A percentile compares a stretch with the other conserved stretches of the same genome.
These are phyloP conservation scores for Tenthredo distinguenda DNA, from an alignment of 2,888 invertebrate genomes.

Conservation along the genomic window DNA sequence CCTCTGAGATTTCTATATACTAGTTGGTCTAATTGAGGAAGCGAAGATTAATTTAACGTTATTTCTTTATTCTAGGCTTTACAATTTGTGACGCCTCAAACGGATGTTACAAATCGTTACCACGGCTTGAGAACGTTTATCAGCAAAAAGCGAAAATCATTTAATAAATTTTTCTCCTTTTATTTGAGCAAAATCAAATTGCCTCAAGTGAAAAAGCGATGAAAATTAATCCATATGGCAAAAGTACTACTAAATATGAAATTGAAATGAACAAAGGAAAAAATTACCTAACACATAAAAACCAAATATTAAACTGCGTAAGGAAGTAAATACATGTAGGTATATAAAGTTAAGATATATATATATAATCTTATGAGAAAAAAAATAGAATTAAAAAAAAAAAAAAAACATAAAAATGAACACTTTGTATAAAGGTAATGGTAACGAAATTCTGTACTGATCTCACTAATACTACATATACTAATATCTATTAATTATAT, in stretches of 20 bases:
- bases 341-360: constrained; percentile 67
- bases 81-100: constrained; percentile 62
- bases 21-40: neutral
- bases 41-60: neutral
- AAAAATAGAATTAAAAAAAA: neutral
- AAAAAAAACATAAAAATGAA: constrained; percentile 57
- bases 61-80: constrained; percentile 48
- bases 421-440: constrained; percentile 76
- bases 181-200: constrained; percentile 77
- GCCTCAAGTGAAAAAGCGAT: constrained; percentile 73
- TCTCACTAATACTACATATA: constrained; percentile 70
- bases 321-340: constrained; percentile 64
- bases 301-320: constrained; percentile 76
- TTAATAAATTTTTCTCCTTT: constrained; percentile 75
- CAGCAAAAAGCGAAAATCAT: constrained; percentile 75
- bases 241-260: constrained; percentile 55
- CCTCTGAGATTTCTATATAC: constrained; percentile 3
- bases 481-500: constrained; percentile 56
- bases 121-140: constrained; percentile 71
- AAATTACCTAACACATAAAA: constrained; percentile 66
- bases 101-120: constrained; percentile 62
- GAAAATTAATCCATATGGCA: constrained; percentile 52
- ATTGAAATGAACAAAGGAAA: constrained; percentile 56
- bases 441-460: constrained; percentile 74
- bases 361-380: constrained; percentile 64